Evolutionary conservation across 2,888 invertebrate species (phyloP), one percentile per base, ranked within the genome.

Genomic region (Deilephila porcellus): DNA sequence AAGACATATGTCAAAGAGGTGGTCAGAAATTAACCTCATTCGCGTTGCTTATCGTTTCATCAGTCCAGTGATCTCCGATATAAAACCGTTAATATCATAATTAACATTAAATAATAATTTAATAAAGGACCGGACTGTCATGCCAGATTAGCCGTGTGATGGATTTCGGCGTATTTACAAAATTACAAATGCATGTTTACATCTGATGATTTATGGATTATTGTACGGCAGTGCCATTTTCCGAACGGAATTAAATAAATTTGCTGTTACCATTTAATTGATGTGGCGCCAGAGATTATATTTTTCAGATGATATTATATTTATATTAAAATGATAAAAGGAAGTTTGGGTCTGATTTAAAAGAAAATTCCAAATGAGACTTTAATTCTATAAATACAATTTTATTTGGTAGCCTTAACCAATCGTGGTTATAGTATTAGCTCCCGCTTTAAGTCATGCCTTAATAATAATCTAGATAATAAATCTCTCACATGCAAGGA

Each of bases 21-120:
- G 67, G 67, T 67, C 67, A 67, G 20, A 67, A 52, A 67, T 67
- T 67, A 67, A 67, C 67, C 67, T 67, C 67, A 25, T 67, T 67
- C 45, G 25, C 17, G 67, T 5, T 25, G 45, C 34, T 67, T 67
- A 67, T 67, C 25, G 8, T 52, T 52, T 45, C 20, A 64, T 45
- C n/a, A n/a, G 8, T 17, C 25, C 29, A 60, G 25, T 67, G 67
- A 67, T 67, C 67, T 52, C 52, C 25, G 67, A 67, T 67, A 67
- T 52, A 56, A 56, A 67, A 45, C 67, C 52, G 67, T 52, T 67
- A 67, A 67, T 52, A 45, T 67, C 67, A 52, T 67, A 67, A 67
- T 67, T 67, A 52, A 67, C 64, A 67, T 67, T 64, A 45, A 64
- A 67, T 67, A 67, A 67, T 45, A 67, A 67, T 45, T 67, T 67